Evolutionary conservation across 2,113 vertebrate genomes (phyloP).

Genomic region (Strix uralensis): DNA sequence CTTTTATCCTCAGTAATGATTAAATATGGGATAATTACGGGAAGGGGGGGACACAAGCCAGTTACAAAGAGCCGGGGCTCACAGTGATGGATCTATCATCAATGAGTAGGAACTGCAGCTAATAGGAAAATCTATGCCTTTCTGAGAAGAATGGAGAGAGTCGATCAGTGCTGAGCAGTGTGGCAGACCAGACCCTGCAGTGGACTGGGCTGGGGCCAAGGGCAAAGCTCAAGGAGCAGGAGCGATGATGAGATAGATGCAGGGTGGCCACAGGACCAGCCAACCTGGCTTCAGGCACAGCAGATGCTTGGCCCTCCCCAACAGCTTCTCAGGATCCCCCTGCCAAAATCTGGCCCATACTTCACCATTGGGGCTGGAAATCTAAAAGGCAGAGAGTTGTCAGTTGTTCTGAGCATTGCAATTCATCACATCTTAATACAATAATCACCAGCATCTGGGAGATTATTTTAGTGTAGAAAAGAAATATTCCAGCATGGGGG

Average conservation of each 20-base stretch:
- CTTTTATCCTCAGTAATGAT: neutral
- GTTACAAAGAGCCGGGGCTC: neutral
- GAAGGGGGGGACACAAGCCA: neutral
- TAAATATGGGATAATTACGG: neutral
- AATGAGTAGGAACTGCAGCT: neutral
- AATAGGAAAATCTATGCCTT: neutral
- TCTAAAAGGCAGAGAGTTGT: neutral
- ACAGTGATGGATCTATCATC: neutral
- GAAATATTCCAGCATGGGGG: neutral
- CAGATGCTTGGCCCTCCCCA: neutral
- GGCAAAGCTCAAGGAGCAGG: neutral
- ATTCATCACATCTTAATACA: neutral
- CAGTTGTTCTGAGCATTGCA: neutral
- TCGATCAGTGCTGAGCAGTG: rapidly evolving
- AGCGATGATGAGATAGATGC: neutral
- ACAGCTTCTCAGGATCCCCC: neutral
- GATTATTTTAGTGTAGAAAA: neutral
- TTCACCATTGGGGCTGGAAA: neutral
- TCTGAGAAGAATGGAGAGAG: neutral
- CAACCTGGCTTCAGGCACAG: neutral
- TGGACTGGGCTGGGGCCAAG: neutral
- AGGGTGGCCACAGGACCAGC: neutral
- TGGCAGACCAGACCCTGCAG: neutral
- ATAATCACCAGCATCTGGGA: neutral
- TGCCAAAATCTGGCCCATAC: neutral